Evolutionary conservation across 2,113 vertebrate species (phyloP).

Genomic region (Clarias magur): DNA sequence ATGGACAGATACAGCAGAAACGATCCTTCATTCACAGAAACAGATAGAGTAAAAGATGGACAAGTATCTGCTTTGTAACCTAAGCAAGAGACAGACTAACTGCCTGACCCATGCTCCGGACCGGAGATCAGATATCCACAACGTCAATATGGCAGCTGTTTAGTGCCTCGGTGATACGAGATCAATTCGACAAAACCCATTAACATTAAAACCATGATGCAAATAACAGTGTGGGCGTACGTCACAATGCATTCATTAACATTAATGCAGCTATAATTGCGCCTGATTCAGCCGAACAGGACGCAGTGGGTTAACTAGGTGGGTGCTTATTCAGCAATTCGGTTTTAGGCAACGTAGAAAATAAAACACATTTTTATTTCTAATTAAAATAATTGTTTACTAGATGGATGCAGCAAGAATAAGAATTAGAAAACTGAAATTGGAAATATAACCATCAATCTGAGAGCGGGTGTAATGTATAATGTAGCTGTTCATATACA

Average conservation of each 20-base stretch:
- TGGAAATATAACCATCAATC: neutral
- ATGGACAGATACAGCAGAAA: neutral
- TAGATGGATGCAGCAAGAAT: neutral
- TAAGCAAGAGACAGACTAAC: neutral
- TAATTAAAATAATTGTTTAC: neutral
- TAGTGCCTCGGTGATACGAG: neutral
- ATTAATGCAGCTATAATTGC: conserved; percentile 2
- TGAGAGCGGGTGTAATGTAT: no score
- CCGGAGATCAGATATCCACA: neutral
- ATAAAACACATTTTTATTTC: neutral
- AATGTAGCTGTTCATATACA: neutral
- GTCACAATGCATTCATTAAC: conserved; percentile 6
- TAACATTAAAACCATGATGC: conserved; percentile 17
- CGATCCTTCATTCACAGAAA: neutral
- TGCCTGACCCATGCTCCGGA: neutral
- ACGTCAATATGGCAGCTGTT: conserved; percentile 26
- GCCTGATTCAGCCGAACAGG: neutral
- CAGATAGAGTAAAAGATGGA: neutral
- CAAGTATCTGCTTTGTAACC: neutral
- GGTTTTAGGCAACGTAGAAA: neutral
- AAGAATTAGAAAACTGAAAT: neutral
- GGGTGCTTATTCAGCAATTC: conserved; percentile 15
- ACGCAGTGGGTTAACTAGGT: neutral
- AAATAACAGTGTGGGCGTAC: conserved; percentile 7
- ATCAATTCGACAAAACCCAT: neutral